Conservation (phyloP, 1,140 invertebrate genomes). For the Druon quercuslanigerum region DNA sequence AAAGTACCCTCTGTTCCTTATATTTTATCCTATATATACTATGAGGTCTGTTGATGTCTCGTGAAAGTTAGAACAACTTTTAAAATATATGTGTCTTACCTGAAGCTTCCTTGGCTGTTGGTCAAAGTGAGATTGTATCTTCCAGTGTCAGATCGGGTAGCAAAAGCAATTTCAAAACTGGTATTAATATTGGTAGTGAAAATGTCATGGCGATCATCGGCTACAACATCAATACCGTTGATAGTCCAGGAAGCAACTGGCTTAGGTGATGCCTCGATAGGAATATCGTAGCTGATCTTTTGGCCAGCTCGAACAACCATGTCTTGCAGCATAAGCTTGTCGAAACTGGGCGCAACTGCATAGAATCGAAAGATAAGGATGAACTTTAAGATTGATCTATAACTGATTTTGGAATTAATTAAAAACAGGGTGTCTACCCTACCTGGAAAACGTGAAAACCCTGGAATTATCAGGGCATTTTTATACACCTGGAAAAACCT, state of each 20-base stretch:
- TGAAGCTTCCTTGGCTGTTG: constrained; percentile 88
- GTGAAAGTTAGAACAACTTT: background rate
- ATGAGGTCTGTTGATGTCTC: background rate
- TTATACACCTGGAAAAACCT: too few species aligned
- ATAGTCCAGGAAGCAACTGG: constrained; percentile 92
- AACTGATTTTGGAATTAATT: background rate
- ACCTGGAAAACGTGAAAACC: too few species aligned
- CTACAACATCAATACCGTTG: constrained; percentile 85
- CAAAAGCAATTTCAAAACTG: constrained; percentile 90
- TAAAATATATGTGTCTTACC: constrained; percentile 48
- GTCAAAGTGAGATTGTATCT: constrained; percentile 89
- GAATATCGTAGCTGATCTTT: constrained; percentile 91
- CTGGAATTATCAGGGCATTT: too few species aligned
- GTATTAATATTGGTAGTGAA: constrained; percentile 84
- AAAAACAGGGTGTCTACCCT: background rate
- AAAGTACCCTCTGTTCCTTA: too few species aligned
- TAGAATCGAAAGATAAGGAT: constrained; percentile 43
- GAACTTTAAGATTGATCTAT: constrained; percentile 24
- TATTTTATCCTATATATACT: too few species aligned
- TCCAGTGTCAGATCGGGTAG: constrained; percentile 88
- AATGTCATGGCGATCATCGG: constrained; percentile 74
- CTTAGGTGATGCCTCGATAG: constrained; percentile 89
- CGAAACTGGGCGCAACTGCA: constrained; percentile 87
- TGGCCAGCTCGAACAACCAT: constrained; percentile 93
- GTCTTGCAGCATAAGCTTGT: constrained; percentile 88